These are phyloP conservation scores for Seriola aureovittata DNA, from an alignment of 2,113 vertebrate genomes.

Conservation along the genomic window DNA sequence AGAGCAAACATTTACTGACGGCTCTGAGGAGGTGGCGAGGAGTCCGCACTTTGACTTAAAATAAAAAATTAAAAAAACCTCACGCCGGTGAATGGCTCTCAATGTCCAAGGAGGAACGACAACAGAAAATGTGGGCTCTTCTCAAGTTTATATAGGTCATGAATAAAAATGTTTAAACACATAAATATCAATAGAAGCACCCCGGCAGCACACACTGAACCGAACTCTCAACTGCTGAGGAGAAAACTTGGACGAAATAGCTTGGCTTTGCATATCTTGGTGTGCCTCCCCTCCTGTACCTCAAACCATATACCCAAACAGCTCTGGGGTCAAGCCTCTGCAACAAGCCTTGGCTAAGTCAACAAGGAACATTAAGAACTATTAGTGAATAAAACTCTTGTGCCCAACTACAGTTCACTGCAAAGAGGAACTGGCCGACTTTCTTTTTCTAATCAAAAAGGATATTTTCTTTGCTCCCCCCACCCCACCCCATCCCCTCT, in stretches of 20 bases:
- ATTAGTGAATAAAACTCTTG: constrained; percentile 86
- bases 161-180: constrained; percentile 77
- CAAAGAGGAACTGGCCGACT: constrained; percentile 69
- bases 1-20: constrained; percentile 77
- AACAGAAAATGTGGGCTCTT: constrained; percentile 76
- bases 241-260: constrained; percentile 65
- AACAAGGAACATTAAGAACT: constrained; percentile 83
- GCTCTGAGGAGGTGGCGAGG: constrained; percentile 60
- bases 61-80: constrained; percentile 44
- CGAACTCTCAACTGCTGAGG: constrained; percentile 45
- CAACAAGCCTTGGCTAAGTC: constrained; percentile 75
- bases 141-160: constrained; percentile 75
- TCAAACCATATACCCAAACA: constrained; percentile 82
- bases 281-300: constrained; percentile 69
- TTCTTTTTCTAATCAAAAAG: constrained; percentile 75
- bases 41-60: constrained; percentile 55
- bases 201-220: constrained; percentile 26
- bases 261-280: constrained; percentile 73
- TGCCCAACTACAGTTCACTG: constrained; percentile 66
- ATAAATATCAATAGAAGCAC: constrained; percentile 76
- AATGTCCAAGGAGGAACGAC: constrained; percentile 63
- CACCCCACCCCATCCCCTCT: neutral
- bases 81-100: constrained; percentile 66
- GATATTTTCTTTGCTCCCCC: constrained; percentile 70
- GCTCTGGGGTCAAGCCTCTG: constrained; percentile 80